phyloP scores from a whole-genome alignment of 2,888 invertebrate species.

The Eupeodes luniger region DNA sequence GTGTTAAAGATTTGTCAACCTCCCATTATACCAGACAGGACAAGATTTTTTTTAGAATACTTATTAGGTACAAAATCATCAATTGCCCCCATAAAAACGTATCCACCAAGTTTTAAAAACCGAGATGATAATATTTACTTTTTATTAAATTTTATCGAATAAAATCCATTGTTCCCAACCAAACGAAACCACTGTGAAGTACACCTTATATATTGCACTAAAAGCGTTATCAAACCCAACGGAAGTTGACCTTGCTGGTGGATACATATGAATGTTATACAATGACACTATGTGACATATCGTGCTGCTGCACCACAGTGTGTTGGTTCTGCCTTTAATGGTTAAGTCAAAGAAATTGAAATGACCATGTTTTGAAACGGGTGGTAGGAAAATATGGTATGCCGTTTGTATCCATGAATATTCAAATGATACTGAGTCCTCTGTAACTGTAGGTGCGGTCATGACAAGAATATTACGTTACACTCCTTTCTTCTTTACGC shows the following conservation, averaged over 20 bases:
- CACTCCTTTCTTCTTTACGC: conserved; percentile 14
- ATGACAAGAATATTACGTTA: conserved; percentile 15
- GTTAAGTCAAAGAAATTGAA: conserved; percentile 63
- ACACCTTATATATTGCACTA: neutral
- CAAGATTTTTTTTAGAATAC: too few relatives aligned
- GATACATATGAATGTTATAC: conserved; percentile 34
- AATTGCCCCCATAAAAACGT: too few relatives aligned
- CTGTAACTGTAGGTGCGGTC: conserved; percentile 53
- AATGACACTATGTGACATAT: conserved; percentile 29
- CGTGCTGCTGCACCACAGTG: conserved; percentile 39
- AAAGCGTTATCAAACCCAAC: neutral
- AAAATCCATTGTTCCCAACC: neutral
- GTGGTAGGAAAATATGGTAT: conserved; percentile 32
- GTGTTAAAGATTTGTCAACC: too few relatives aligned
- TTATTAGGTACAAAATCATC: too few relatives aligned
- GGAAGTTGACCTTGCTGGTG: conserved; percentile 25
- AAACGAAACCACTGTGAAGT: neutral
- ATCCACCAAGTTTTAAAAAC: too few relatives aligned
- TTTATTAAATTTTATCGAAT: too few relatives aligned
- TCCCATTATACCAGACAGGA: too few relatives aligned
- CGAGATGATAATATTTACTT: too few relatives aligned
- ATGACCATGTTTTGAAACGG: conserved; percentile 43
- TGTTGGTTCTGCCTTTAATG: conserved; percentile 58
- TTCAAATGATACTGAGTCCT: conserved; percentile 49
- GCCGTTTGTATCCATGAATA: conserved; percentile 49